Evolutionary conservation across 2,797 vertebrate genomes (phyloP).

Genomic region (Pagetopsis macropterus): DNA sequence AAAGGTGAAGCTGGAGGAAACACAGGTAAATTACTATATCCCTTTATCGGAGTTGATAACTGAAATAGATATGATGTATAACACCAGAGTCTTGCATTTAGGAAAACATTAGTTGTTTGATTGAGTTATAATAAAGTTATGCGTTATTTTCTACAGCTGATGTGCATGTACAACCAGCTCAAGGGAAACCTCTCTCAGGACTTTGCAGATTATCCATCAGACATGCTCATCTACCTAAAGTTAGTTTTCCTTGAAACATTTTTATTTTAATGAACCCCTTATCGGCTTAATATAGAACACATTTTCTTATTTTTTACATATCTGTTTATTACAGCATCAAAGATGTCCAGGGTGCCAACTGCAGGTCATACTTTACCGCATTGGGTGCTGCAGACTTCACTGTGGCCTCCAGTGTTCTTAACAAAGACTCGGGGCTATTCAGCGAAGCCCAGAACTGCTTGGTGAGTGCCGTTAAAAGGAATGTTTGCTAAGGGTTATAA

Average conservation of each 20-base stretch:
- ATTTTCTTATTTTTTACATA: background rate
- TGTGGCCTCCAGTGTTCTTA: constrained; percentile 65
- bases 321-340: constrained; percentile 55
- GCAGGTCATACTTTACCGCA: constrained; percentile 70
- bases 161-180: constrained; percentile 77
- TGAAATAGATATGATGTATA: background rate
- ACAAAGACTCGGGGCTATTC: constrained; percentile 53
- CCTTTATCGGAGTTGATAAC: background rate
- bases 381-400: constrained; percentile 73
- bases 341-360: constrained; percentile 59
- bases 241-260: constrained; percentile 41
- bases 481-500: background rate
- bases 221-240: constrained; percentile 77
- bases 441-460: constrained; percentile 69
- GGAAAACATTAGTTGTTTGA: background rate
- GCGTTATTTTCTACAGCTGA: constrained; percentile 61
- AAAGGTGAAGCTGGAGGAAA: constrained; percentile 70
- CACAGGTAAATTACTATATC: constrained; percentile 61
- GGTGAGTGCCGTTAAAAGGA: constrained; percentile 58
- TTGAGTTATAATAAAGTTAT: background rate
- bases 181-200: constrained; percentile 38
- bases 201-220: constrained; percentile 74
- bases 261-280: background rate
- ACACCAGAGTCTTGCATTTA: background rate
- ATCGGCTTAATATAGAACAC: background rate